Evolutionary conservation across 2,797 vertebrate genomes (phyloP).

Genomic region (Hyperoplus immaculatus): DNA sequence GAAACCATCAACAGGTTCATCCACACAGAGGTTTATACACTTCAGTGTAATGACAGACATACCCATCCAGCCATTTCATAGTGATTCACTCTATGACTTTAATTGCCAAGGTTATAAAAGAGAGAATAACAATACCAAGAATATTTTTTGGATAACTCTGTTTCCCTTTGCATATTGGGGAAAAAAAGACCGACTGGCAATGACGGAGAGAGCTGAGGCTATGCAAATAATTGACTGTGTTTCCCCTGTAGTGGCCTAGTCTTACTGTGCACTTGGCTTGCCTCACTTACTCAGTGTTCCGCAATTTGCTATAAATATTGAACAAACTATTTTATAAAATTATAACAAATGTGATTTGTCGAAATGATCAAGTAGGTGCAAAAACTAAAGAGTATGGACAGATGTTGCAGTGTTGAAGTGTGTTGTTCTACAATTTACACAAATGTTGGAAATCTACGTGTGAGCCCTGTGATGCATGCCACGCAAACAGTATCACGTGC

Average conservation of each 20-base stretch:
- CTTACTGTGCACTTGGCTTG: slow-evolving; percentile 56
- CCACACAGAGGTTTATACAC: slow-evolving; percentile 50
- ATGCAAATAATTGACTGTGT: slow-evolving; percentile 36
- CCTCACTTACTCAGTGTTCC: slow-evolving; percentile 17
- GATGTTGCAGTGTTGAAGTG: background rate
- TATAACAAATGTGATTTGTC: background rate
- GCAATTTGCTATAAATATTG: background rate
- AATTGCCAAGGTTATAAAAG: slow-evolving; percentile 21
- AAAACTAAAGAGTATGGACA: background rate
- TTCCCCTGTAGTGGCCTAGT: slow-evolving; percentile 72
- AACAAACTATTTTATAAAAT: background rate
- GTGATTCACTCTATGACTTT: slow-evolving; percentile 13
- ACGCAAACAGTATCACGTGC: background rate
- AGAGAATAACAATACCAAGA: slow-evolving; percentile 21
- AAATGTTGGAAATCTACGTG: background rate
- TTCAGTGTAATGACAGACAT: slow-evolving; percentile 36
- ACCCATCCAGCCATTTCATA: slow-evolving; percentile 18
- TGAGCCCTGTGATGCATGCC: background rate
- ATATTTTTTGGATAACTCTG: slow-evolving; percentile 37
- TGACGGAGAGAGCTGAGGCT: slow-evolving; percentile 72
- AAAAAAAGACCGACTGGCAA: slow-evolving; percentile 10
- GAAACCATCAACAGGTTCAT: slow-evolving; percentile 75
- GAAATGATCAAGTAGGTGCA: background rate
- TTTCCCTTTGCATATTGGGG: slow-evolving; percentile 30
- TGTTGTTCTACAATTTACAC: slow-evolving; percentile 82